A percentile compares a stretch with the other conserved stretches of the same genome.
These are phyloP conservation scores for Pampusana beccarii DNA, from an alignment of 2,113 vertebrate genomes.

Conservation along the genomic window DNA sequence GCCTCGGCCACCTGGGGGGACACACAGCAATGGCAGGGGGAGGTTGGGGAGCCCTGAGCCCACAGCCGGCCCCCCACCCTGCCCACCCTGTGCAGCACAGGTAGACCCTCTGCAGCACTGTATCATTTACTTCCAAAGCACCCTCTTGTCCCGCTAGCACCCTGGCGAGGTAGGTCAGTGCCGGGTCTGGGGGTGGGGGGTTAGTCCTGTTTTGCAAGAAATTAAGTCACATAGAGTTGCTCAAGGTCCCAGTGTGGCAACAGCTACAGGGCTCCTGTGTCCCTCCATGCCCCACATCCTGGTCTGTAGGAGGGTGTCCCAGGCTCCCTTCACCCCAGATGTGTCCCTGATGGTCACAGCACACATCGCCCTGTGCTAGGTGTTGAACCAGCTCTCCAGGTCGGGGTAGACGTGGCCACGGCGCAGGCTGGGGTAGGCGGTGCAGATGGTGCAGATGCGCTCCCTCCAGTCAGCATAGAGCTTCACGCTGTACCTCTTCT, in stretches of 20 bases:
- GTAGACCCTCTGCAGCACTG: neutral
- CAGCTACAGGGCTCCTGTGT: accelerated
- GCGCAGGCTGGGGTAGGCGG: conserved; percentile 66
- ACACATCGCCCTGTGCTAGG: neutral
- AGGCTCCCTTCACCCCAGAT: accelerated
- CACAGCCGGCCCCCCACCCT: neutral
- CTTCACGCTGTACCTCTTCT: conserved; percentile 71
- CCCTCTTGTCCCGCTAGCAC: neutral
- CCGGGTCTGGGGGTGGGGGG: accelerated
- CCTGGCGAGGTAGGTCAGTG: neutral
- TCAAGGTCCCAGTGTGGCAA: neutral
- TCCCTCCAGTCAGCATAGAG: conserved; percentile 81
- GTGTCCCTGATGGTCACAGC: accelerated
- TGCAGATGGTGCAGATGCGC: conserved; percentile 86
- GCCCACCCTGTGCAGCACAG: neutral
- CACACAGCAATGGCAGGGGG: accelerated
- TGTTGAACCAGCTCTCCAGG: conserved; percentile 77
- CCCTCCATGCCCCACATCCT: neutral
- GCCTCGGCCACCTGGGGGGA: too few species aligned
- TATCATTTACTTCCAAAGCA: neutral
- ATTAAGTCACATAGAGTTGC: neutral
- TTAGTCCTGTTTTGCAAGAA: neutral
- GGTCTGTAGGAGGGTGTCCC: neutral
- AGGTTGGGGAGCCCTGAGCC: neutral
- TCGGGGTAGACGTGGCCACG: conserved; percentile 71